phyloP scores from a whole-genome alignment of 2,888 invertebrate genomes.

The Furcula furcula region DNA sequence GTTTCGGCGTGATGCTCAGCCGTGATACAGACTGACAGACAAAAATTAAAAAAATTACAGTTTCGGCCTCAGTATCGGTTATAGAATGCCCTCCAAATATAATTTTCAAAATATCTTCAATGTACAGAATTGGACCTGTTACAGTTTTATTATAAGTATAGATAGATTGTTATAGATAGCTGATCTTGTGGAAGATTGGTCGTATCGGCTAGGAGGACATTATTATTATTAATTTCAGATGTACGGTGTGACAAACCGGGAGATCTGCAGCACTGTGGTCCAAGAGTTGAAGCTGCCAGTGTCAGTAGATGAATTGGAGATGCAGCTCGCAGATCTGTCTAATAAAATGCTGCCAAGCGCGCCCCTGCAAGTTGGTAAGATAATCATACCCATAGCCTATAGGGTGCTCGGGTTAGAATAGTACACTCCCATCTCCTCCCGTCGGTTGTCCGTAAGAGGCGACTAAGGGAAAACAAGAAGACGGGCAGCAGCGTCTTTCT shows the following conservation, averaged over 20 bases:
- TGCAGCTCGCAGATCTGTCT: constrained; percentile 65
- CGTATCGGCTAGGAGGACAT: background rate
- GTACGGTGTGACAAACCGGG: constrained; percentile 49
- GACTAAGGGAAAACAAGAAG: too few relatives aligned
- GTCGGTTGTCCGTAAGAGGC: background rate
- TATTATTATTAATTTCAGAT: constrained; percentile 31
- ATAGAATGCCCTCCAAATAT: too few relatives aligned
- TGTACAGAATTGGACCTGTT: background rate
- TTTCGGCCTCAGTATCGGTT: too few relatives aligned
- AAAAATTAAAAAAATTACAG: too few relatives aligned
- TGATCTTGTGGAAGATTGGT: background rate
- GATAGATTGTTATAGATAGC: background rate
- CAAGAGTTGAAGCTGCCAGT: constrained; percentile 83
- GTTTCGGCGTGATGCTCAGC: too few relatives aligned
- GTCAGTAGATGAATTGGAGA: constrained; percentile 81
- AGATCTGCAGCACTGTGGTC: constrained; percentile 76
- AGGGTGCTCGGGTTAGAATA: background rate
- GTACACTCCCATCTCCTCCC: background rate
- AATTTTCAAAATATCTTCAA: background rate
- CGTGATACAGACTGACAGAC: too few relatives aligned
- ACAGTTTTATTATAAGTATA: background rate
- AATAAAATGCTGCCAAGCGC: constrained; percentile 76
- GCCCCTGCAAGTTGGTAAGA: constrained; percentile 80
- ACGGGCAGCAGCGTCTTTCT: too few relatives aligned
- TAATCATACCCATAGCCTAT: background rate